These are phyloP conservation scores for Hirtodrosophila histrioides DNA, from an alignment of 2,888 invertebrate species.

Conservation along the genomic window DNA sequence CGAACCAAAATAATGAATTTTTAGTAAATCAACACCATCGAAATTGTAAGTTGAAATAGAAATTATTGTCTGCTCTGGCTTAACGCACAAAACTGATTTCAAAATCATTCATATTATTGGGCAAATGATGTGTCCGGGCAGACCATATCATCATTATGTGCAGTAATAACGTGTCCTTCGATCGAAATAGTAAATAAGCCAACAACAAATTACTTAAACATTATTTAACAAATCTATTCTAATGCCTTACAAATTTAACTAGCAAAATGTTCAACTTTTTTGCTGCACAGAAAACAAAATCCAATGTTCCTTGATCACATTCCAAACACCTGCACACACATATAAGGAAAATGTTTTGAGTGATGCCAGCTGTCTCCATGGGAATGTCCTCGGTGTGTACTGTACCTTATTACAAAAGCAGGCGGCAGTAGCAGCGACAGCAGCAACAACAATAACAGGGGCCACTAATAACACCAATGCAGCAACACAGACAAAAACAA, in stretches of 20 bases:
- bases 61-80: no score
- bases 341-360: conserved; percentile 56
- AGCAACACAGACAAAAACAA: conserved; percentile 76
- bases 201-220: no score
- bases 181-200: no score
- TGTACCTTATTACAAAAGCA: conserved; percentile 64
- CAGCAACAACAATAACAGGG: conserved; percentile 39
- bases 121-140: no score
- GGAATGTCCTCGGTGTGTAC: conserved; percentile 53
- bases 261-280: neutral
- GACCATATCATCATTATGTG: no score
- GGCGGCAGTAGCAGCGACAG: conserved; percentile 25
- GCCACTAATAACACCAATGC: conserved; percentile 76
- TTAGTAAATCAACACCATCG: no score
- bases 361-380: conserved; percentile 69
- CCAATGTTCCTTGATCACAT: conserved; percentile 31
- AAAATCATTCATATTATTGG: no score
- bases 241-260: neutral
- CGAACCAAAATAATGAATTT: no score
- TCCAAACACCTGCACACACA: conserved; percentile 39
- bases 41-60: no score
- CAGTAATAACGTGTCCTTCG: no score
- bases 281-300: conserved; percentile 17
- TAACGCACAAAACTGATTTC: no score
- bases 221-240: neutral